Base-by-base conservation (phyloP, 2,888 invertebrate genomes). In the Argyresthia goedartella region DNA sequence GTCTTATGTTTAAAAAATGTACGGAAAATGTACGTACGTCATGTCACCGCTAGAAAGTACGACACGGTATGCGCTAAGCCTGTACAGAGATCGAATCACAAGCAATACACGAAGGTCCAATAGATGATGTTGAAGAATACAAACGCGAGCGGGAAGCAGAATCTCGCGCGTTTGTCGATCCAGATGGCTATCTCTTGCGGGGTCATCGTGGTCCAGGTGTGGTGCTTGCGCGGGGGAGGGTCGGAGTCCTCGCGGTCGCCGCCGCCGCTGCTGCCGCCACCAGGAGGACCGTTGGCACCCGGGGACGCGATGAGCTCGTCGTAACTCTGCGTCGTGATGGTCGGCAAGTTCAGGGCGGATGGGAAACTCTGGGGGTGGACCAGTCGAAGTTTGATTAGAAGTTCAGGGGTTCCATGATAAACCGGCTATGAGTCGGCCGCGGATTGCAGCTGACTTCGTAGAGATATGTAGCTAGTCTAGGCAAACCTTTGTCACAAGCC, bases 131-230 rank as follows among this genome's bases (percentile, higher is more conserved):
- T 95, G 75, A 95, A 95, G 54, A 93, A 88, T 13, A 95, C 65
- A 69, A 95, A 95, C 9, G 92, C 86, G 4, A 92, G 72, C 0
- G 95, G 95, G 72, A 95, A 95, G 1, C 93, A 86, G 41, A 94
- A 80, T 51, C 95, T 88, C 33, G 95, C 93, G 52, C 95, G 79
- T 59, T 89, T 91, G 80, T 95, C 95, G 59, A 95, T 95, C 94
- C 95, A 95, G 51, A 91, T 92, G 57, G 95, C 93, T 53, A 95
- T 94, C 75, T 95, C 93, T 64, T 95, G 95, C 0, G 95, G 95
- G 1, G 95, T 95, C 91, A 95, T 93, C 11, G 94, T 94, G 49
- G 94, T 94, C 90, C 93, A 92, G 53, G 76, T 80, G 67, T 84
- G 80, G 54, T 80, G 86, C 55, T 76, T 72, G 42, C 76, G 78